These are phyloP conservation scores for Onychorhynchus coronatus DNA, from an alignment of 2,113 vertebrate genomes.

Conservation along the genomic window DNA sequence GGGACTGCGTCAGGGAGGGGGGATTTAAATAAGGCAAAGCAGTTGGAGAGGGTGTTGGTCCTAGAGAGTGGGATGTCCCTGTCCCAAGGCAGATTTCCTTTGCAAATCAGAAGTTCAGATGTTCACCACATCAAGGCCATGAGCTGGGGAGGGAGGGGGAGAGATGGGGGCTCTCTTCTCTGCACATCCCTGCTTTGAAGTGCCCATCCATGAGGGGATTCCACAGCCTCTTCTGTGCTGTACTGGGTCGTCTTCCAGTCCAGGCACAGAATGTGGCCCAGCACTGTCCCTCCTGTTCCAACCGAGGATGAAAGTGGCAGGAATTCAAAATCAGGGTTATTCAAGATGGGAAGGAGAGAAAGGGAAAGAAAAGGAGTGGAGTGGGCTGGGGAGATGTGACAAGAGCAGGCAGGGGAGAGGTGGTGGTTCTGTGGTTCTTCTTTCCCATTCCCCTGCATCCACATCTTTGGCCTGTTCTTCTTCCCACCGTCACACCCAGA, in stretches of 20 bases:
- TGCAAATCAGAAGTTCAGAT: neutral
- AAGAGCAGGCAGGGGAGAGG: neutral
- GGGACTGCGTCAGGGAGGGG: neutral
- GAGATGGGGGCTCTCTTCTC: neutral
- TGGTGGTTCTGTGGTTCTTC: neutral
- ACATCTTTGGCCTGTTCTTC: neutral
- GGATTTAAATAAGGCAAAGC: neutral
- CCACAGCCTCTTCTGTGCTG: neutral
- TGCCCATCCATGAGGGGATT: neutral
- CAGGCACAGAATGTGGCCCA: neutral
- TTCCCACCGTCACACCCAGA: neutral
- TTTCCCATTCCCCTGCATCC: neutral
- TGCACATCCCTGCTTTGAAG: neutral
- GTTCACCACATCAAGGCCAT: neutral
- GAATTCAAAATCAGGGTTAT: neutral
- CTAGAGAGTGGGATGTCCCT: neutral
- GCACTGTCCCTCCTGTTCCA: neutral
- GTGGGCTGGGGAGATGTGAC: neutral
- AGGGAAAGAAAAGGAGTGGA: rapidly evolving
- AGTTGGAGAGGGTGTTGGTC: neutral
- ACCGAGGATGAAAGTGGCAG: neutral
- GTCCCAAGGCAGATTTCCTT: neutral
- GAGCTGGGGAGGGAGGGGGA: neutral
- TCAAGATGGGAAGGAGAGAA: neutral
- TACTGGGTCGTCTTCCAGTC: neutral